A percentile compares a stretch with the other conserved stretches of the same genome.
phyloP scores from a whole-genome alignment of 2,113 vertebrate species.

The Xenotilapia longispinis region DNA sequence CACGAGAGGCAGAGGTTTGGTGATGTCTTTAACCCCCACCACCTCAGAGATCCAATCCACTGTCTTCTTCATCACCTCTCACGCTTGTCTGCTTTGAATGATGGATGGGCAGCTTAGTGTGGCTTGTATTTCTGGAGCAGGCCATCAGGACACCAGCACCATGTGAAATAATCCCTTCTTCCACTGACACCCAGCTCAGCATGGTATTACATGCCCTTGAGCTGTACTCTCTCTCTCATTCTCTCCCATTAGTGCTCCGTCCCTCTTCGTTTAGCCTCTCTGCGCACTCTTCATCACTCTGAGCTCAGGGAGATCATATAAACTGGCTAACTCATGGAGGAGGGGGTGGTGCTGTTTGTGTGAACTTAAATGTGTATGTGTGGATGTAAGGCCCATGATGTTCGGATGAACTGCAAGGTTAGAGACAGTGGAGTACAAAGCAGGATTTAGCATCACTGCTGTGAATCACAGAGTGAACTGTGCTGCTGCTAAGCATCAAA shows the following conservation, averaged over 20 bases:
- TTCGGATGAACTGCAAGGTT: background rate
- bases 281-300: background rate
- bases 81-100: background rate
- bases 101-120: slow-evolving; percentile 16
- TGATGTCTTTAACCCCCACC: background rate
- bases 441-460: background rate
- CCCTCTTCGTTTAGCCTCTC: background rate
- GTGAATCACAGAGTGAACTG: background rate
- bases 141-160: slow-evolving; percentile 14
- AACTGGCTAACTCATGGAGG: background rate
- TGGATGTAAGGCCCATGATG: background rate
- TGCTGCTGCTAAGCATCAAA: background rate
- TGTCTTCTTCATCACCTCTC: background rate
- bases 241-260: background rate
- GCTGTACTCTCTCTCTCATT: slow-evolving; percentile 4
- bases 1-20: fast-evolving
- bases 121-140: slow-evolving; percentile 14
- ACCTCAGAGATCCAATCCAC: background rate
- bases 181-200: slow-evolving; percentile 31
- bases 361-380: background rate
- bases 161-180: slow-evolving; percentile 53
- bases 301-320: background rate
- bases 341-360: background rate
- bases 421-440: background rate
- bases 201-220: slow-evolving; percentile 47